Evolutionary conservation across 2,888 invertebrate genomes (phyloP).

Genomic region (Ectemnius lituratus): DNA sequence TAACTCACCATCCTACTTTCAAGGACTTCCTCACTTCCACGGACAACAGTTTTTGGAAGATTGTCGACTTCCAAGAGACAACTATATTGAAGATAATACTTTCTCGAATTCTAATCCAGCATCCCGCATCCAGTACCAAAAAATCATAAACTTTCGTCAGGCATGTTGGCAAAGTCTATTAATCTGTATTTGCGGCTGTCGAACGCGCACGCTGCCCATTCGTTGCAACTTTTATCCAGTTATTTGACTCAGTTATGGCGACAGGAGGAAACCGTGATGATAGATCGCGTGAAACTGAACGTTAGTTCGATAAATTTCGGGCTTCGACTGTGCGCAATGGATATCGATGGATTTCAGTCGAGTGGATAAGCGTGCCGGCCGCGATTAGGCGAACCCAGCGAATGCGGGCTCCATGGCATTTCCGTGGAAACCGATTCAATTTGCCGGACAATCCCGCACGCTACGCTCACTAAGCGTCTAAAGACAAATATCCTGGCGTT

Average conservation of each 20-base stretch:
- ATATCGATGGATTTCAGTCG: slow-evolving; percentile 54
- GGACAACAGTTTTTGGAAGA: too few species aligned
- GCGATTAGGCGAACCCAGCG: slow-evolving; percentile 66
- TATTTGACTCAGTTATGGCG: slow-evolving; percentile 5
- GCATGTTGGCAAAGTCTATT: too few species aligned
- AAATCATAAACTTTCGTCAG: too few species aligned
- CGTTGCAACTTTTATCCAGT: not conserved
- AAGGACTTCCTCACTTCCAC: slow-evolving; percentile 1
- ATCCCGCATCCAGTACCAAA: too few species aligned
- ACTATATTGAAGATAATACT: not conserved
- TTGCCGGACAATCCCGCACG: slow-evolving; percentile 58
- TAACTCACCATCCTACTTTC: slow-evolving; percentile 36
- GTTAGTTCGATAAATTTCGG: slow-evolving; percentile 37
- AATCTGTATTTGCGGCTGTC: not conserved
- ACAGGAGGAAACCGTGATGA: slow-evolving; percentile 14
- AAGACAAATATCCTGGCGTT: slow-evolving; percentile 14
- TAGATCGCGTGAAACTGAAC: not conserved
- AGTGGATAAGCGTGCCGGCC: slow-evolving; percentile 60
- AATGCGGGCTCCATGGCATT: slow-evolving; percentile 63
- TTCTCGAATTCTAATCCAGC: too few species aligned
- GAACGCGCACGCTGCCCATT: not conserved
- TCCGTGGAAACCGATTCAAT: slow-evolving; percentile 68
- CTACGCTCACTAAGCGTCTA: slow-evolving; percentile 11
- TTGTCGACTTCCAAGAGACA: slow-evolving; percentile 29
- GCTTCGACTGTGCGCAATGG: slow-evolving; percentile 26